These are phyloP conservation scores for Spermophilus dauricus DNA, from an alignment of 2,113 vertebrate genomes.

Conservation along the genomic window DNA sequence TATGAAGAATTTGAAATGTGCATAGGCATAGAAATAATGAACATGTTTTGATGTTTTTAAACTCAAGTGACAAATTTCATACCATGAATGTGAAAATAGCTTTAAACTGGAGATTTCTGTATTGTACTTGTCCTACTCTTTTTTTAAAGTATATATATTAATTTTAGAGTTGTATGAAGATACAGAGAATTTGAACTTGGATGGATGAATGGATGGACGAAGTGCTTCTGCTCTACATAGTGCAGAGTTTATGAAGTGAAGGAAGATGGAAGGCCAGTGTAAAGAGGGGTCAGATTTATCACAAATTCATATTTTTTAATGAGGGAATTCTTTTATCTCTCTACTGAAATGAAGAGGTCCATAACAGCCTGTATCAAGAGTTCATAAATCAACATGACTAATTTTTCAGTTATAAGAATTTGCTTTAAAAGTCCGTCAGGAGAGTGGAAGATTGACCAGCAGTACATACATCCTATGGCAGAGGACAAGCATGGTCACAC, in stretches of 20 bases:
- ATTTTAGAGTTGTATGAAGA: neutral
- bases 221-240: neutral
- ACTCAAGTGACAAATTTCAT: neutral
- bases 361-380: slow-evolving; percentile 34
- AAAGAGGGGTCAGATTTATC: neutral
- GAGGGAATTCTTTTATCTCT: slow-evolving; percentile 1
- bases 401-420: slow-evolving; percentile 70
- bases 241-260: neutral
- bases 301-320: neutral
- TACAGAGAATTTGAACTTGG: slow-evolving; percentile 18
- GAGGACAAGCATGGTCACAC: slow-evolving; percentile 73
- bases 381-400: slow-evolving; percentile 76
- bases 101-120: slow-evolving; percentile 43
- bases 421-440: slow-evolving; percentile 76
- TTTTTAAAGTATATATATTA: neutral
- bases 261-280: neutral
- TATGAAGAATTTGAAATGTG: slow-evolving; percentile 31
- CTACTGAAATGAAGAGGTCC: neutral
- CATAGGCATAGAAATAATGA: slow-evolving; percentile 46
- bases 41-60: slow-evolving; percentile 25
- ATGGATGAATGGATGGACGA: neutral
- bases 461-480: slow-evolving; percentile 73
- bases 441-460: slow-evolving; percentile 78
- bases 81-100: slow-evolving; percentile 16
- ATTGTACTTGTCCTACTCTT: neutral